A percentile compares a stretch with the other conserved stretches of the same genome.
Conservation (phyloP, 1,140 invertebrate species). For the Aphaenogaster ashmeadi region DNA sequence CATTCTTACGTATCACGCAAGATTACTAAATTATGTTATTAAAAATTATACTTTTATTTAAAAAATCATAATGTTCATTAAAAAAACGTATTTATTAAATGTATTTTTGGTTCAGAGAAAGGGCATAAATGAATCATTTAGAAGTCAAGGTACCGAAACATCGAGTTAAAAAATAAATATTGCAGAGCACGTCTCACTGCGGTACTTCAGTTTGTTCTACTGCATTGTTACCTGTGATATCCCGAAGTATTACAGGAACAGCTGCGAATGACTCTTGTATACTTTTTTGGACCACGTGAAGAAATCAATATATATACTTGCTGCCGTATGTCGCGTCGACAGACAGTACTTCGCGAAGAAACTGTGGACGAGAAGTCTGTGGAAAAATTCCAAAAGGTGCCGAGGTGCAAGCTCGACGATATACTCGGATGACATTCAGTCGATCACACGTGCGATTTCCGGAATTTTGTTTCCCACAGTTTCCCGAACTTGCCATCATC, state of each 20-base stretch:
- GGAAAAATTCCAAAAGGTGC: constrained; percentile 23
- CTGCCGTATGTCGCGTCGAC: constrained; percentile 8
- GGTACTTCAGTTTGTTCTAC: constrained; percentile 28
- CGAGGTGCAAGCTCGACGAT: constrained; percentile 32
- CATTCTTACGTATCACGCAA: background rate
- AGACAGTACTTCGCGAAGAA: constrained; percentile 35
- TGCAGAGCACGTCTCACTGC: background rate
- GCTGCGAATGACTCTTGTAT: constrained; percentile 39
- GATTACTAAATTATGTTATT: background rate
- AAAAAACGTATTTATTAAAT: background rate
- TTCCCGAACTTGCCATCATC: background rate
- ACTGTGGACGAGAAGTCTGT: constrained; percentile 3
- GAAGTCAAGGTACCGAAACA: background rate
- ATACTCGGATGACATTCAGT: background rate
- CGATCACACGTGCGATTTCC: background rate
- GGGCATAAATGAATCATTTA: background rate
- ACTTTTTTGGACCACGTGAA: constrained; percentile 27
- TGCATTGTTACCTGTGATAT: constrained; percentile 27
- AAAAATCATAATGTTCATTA: background rate
- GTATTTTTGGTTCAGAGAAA: background rate
- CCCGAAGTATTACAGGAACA: constrained; percentile 18
- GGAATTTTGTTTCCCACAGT: constrained; percentile 22
- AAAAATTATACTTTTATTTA: background rate
- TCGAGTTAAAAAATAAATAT: constrained; percentile 15
- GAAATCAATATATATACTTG: constrained; percentile 31